Conservation (phyloP, 2,888 invertebrate genomes). For the Dynastes grantii region DNA sequence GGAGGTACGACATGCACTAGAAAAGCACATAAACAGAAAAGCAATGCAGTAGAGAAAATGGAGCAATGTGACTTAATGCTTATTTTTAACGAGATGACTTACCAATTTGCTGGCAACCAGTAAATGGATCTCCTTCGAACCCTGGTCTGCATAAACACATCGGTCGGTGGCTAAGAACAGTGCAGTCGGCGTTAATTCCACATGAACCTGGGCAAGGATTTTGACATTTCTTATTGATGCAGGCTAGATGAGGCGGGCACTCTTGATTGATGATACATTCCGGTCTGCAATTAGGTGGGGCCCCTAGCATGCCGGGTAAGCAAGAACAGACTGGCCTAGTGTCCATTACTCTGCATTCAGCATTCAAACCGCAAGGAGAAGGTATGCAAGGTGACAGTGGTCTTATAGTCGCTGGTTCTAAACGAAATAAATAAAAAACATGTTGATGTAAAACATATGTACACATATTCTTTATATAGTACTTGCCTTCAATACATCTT, state of each 20-base stretch:
- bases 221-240: conserved; percentile 80
- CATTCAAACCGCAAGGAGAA: conserved; percentile 81
- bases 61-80: neutral
- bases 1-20: conserved; percentile 71
- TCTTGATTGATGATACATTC: conserved; percentile 86
- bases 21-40: conserved; percentile 54
- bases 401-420: conserved; percentile 61
- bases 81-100: conserved; percentile 57
- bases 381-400: conserved; percentile 80
- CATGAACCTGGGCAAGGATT: conserved; percentile 86
- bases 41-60: conserved; percentile 46
- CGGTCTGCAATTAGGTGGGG: conserved; percentile 85
- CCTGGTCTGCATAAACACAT: conserved; percentile 82
- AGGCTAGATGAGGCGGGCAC: conserved; percentile 83
- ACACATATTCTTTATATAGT: neutral
- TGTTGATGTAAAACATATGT: too few species aligned
- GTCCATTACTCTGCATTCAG: conserved; percentile 78
- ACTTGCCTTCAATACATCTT: conserved; percentile 71
- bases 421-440: conserved; percentile 15
- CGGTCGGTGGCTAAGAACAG: conserved; percentile 83
- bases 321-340: conserved; percentile 83
- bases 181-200: conserved; percentile 83
- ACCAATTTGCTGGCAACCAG: conserved; percentile 78
- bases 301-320: conserved; percentile 82
- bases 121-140: conserved; percentile 87